A percentile compares a stretch with the other conserved stretches of the same genome.
phyloP scores from a whole-genome alignment of 2,888 invertebrate genomes.

The Alsophila aescularia region DNA sequence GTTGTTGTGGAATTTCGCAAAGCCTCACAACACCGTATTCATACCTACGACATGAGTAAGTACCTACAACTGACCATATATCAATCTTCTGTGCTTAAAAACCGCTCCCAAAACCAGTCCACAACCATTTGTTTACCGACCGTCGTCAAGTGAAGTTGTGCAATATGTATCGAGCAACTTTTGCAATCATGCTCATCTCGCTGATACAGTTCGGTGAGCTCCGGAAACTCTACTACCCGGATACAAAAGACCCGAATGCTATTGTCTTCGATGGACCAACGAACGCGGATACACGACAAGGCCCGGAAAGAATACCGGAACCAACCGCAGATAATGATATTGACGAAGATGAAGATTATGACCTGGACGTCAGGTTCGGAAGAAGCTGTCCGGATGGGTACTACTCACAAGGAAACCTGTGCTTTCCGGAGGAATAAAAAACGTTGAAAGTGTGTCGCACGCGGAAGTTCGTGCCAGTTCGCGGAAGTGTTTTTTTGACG shows the following conservation, averaged over 20 bases:
- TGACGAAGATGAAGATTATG: constrained; percentile 45
- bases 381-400: constrained; percentile 22
- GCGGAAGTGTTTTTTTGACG: constrained; percentile 19
- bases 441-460: not conserved
- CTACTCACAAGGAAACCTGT: constrained; percentile 10
- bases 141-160: constrained; percentile 20
- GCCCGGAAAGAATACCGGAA: constrained; percentile 16
- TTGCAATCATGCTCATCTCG: constrained; percentile 22
- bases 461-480: constrained; percentile 13
- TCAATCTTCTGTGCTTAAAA: constrained; percentile 18
- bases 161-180: constrained; percentile 24
- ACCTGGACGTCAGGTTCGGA: constrained; percentile 43
- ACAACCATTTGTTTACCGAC: constrained; percentile 32
- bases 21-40: not conserved
- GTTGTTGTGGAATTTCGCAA: constrained; percentile 20
- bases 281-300: constrained; percentile 47
- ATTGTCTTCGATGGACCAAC: constrained; percentile 67
- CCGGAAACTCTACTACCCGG: constrained; percentile 49
- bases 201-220: constrained; percentile 28
- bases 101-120: constrained; percentile 27
- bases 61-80: not conserved
- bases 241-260: constrained; percentile 49
- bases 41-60: constrained; percentile 1
- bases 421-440: constrained; percentile 47
- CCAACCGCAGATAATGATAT: constrained; percentile 39